A percentile compares a stretch with the other conserved stretches of the same genome.
These are phyloP conservation scores for Melopsittacus undulatus DNA, from an alignment of 2,797 vertebrate species.

Conservation along the genomic window DNA sequence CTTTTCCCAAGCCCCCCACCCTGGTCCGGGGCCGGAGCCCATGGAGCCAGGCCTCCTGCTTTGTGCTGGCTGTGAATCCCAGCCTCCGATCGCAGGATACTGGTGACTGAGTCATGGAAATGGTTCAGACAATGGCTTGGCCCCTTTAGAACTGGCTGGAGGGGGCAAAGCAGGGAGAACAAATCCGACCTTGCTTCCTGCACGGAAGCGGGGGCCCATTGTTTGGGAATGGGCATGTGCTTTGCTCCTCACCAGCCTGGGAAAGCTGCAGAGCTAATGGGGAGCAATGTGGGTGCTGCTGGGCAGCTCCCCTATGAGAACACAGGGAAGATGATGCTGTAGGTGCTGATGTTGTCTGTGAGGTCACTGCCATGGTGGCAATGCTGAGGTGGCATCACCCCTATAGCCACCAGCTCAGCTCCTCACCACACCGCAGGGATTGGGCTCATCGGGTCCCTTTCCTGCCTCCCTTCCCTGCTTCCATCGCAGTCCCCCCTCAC, in stretches of 20 bases:
- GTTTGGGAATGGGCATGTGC: conserved; percentile 60
- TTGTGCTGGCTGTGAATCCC: not conserved
- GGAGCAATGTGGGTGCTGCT: conserved; percentile 15
- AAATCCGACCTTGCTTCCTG: conserved; percentile 68
- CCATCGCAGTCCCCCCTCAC: not conserved
- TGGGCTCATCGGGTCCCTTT: not conserved
- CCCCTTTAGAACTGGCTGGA: conserved; percentile 50
- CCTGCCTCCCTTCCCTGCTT: not conserved
- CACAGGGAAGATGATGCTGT: fast-evolving
- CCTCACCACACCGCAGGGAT: fast-evolving
- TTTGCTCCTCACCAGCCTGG: not conserved
- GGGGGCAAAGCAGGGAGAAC: conserved; percentile 65
- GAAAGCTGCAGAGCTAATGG: not conserved
- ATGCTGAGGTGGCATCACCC: not conserved
- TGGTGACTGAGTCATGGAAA: conserved; percentile 67
- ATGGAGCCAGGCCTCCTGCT: not conserved
- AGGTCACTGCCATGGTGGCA: not conserved
- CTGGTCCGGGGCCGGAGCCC: not conserved
- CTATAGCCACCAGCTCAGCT: not conserved
- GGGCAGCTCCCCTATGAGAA: not conserved
- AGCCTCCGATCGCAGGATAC: conserved; percentile 29
- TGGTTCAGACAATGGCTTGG: conserved; percentile 70
- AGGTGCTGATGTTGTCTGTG: fast-evolving
- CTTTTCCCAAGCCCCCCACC: conserved; percentile 28
- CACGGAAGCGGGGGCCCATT: conserved; percentile 71